A percentile compares a stretch with the other conserved stretches of the same genome.
These are phyloP conservation scores for Stramonita haemastoma DNA, from an alignment of 2,888 invertebrate species.

Conservation along the genomic window DNA sequence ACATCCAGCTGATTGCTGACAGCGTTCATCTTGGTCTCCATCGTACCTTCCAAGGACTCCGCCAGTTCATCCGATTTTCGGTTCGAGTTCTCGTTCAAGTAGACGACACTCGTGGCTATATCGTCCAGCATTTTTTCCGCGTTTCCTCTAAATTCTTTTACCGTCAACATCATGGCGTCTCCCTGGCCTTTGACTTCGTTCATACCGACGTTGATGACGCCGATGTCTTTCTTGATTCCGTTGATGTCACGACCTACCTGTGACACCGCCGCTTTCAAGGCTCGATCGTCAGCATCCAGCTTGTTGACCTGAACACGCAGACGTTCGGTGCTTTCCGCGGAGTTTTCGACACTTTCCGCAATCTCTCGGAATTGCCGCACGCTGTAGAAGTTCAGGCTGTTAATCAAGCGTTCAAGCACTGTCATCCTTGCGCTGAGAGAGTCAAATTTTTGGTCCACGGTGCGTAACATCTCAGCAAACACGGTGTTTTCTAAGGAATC, in stretches of 20 bases:
- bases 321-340: constrained; percentile 53
- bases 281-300: constrained; percentile 55
- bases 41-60: constrained; percentile 49
- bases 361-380: constrained; percentile 66
- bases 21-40: constrained; percentile 36
- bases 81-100: constrained; percentile 44
- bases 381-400: constrained; percentile 67
- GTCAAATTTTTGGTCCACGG: constrained; percentile 67
- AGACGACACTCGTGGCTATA: constrained; percentile 58
- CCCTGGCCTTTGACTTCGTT: constrained; percentile 54
- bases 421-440: constrained; percentile 64
- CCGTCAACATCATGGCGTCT: constrained; percentile 51
- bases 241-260: constrained; percentile 58
- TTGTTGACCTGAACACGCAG: constrained; percentile 56
- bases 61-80: constrained; percentile 40
- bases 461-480: constrained; percentile 60
- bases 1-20: constrained; percentile 5
- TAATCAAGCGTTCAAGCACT: constrained; percentile 64
- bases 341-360: constrained; percentile 59
- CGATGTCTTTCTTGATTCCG: constrained; percentile 55
- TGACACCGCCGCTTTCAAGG: constrained; percentile 52
- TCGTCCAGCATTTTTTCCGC: constrained; percentile 62
- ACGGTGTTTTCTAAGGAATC: constrained; percentile 58
- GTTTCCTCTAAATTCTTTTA: constrained; percentile 54
- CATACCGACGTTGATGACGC: constrained; percentile 55